Evolutionary conservation across 2,888 invertebrate genomes (phyloP).

Genomic region (Papilio elwesi): DNA sequence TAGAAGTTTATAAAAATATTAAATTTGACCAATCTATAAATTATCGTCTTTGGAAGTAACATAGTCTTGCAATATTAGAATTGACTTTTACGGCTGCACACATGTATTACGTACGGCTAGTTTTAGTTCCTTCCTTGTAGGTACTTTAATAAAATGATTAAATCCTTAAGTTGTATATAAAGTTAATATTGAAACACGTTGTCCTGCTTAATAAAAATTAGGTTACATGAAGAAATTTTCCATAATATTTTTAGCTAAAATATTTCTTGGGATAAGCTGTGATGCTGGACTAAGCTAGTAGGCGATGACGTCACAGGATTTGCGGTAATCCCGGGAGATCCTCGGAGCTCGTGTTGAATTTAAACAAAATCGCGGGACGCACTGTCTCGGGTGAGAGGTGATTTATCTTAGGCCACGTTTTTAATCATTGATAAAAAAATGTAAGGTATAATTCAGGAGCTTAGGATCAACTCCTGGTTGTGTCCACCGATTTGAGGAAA

Average conservation of each 20-base stretch:
- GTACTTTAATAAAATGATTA: no score
- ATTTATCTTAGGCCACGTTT: neutral
- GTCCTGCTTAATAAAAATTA: neutral
- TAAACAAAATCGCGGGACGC: neutral
- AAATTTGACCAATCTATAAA: no score
- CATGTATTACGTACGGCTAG: no score
- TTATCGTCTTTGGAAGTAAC: no score
- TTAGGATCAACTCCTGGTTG: no score
- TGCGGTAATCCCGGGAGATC: constrained; percentile 48
- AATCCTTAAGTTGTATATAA: neutral
- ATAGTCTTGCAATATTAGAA: no score
- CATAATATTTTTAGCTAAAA: constrained; percentile 20
- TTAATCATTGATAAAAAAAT: neutral
- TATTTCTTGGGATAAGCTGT: constrained; percentile 53
- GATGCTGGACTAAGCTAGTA: constrained; percentile 57
- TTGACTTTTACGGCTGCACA: no score
- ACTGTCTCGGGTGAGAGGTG: neutral
- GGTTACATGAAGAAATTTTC: neutral
- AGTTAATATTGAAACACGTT: neutral
- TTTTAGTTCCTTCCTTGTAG: no score
- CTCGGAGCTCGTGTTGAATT: constrained; percentile 35
- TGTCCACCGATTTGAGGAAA: no score
- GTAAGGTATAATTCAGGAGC: neutral
- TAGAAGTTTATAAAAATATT: no score
- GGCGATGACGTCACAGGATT: constrained; percentile 60